Evolutionary conservation across 2,888 invertebrate genomes (phyloP), one percentile per base, ranked within the genome.

Genomic region (Thecophora atra): DNA sequence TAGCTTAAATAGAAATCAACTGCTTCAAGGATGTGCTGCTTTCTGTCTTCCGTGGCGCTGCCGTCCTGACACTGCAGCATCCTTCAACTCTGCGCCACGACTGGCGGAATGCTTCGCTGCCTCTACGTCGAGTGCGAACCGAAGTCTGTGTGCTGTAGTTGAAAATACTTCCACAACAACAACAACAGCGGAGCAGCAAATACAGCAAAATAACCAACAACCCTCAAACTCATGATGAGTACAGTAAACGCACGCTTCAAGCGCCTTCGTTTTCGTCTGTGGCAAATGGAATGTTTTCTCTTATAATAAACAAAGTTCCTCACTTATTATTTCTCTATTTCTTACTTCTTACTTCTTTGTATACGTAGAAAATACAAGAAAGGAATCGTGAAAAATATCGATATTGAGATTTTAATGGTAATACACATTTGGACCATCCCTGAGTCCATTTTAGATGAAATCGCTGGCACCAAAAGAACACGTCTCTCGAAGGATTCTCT

Each of bases 41-140:
- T 70, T 54, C 70, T 71, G 73, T 74, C 65, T 74, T 65, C 64
- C 52, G 65, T 66, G 72, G 58, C 58, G 60, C 60, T 58, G 69
- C 56, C 24, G 13, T 24, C 21, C 19, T 64, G 67, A n/a, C n/a
- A n/a, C 21, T 47, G 67, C 70, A 63, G n/a, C 72, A 75, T 75
- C 75, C 74, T 75, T 75, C 75, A 75, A 73, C 75, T 75, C 64
- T 72, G 37, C 58, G 65, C 63, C 63, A n/a, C 21, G 51, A 62
- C 63, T 51, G 51, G 37, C 52, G 70, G 70, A 62, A 63, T 70
- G 51, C 51, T 58, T 24, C 26, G 58, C 13, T 47, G 47, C 47
- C 58, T 56, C 58, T 42, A 17, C 64, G 26, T 68, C 58, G 28
- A 42, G 30, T 44, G 54, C 11, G 47, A 5, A 47, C 7, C 65